Base-by-base conservation (phyloP, 2,113 vertebrate species). In the Rhinopithecus roxellana region DNA sequence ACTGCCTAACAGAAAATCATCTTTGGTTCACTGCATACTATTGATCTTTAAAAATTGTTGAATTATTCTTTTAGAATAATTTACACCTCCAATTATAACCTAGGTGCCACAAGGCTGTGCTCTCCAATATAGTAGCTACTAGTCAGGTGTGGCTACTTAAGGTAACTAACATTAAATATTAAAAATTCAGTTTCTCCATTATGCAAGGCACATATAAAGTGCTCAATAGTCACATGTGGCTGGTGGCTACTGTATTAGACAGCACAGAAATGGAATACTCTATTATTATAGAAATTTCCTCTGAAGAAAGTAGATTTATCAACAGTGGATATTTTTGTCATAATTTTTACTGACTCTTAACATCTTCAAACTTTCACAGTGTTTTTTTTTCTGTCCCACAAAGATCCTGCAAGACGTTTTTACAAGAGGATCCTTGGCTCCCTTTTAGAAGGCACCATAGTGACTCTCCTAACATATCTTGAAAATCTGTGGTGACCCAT, bases 1-100 rank as follows among this genome's bases (percentile, higher is more conserved):
- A 86, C 23, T 69, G 80, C 90, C 23, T 43, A 80, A 38, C 70
- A 96, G 50, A 95, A 81, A 88, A 93, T 81, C 64, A 96, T 77
- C 22, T 32, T 55, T 20, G 35, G 45, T 89, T 40, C n/a, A 69
- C 5, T 20, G n/a, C 0, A 1, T 40, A 61, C 22, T 8, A 61
- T 0, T 83, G 30, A 3, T 74, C 69, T 69, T 94, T 93, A 50
- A 92, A 88, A 90, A 45, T 0, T 61, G 12, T 81, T 90, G 12
- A 83, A 13, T 84, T 38, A 80, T 83, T 25, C 38, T 89, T 75
- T 89, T 52, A 84, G 85, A 92, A 90, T 82, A 95, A 96, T 69
- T 87, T 48, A 75, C 0, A 91, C 43, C 81, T 82, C 3, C 1
- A 52, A 2, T 86, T 89, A 81, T 61, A 35, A 48, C 55, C 72